Evolutionary conservation across 2,113 vertebrate species (phyloP).

Genomic region (Syngnathus floridae): DNA sequence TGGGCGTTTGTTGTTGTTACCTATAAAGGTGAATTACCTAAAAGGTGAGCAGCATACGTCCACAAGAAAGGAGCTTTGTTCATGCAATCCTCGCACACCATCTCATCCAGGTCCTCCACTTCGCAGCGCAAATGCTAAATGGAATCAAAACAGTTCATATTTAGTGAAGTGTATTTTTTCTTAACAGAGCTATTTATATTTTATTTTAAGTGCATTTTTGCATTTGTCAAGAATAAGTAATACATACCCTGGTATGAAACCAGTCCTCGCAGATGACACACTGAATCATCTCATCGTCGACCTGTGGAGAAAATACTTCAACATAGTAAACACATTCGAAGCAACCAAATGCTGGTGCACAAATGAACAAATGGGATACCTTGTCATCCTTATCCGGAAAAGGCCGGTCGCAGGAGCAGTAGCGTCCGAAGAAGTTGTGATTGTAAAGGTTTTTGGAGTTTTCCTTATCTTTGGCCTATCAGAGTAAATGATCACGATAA

Average conservation of each 20-base stretch:
- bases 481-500: neutral
- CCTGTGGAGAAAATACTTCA: conserved; percentile 55
- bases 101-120: conserved; percentile 83
- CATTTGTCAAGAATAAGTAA: neutral
- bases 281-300: conserved; percentile 94
- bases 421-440: conserved; percentile 88
- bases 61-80: conserved; percentile 82
- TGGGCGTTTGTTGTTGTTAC: neutral
- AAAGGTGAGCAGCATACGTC: conserved; percentile 77
- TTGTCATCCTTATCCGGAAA: conserved; percentile 89
- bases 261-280: conserved; percentile 95
- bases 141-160: neutral
- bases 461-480: conserved; percentile 77
- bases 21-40: conserved; percentile 66
- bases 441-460: conserved; percentile 86
- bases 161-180: too few species aligned
- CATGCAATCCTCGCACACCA: conserved; percentile 92
- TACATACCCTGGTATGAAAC: conserved; percentile 87
- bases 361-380: conserved; percentile 55
- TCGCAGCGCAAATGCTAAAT: conserved; percentile 81
- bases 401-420: conserved; percentile 89
- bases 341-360: neutral
- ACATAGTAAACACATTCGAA: neutral
- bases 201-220: too few species aligned
- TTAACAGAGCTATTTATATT: too few species aligned